These are phyloP conservation scores for Carlito syrichta DNA, from an alignment of 2,113 vertebrate genomes.

Conservation along the genomic window DNA sequence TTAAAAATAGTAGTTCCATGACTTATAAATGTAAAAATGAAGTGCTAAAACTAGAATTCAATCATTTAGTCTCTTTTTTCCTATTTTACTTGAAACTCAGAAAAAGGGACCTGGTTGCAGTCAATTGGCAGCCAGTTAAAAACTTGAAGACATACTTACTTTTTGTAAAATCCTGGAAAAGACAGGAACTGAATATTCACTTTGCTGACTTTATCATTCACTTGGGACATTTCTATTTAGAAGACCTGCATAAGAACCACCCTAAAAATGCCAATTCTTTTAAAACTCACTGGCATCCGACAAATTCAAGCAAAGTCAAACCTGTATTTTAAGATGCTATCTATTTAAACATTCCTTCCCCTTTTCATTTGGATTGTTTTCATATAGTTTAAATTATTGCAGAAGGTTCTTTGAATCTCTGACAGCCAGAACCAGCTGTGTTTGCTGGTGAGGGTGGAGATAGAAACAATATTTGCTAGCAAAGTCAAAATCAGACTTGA, in stretches of 20 bases:
- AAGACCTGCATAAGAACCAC: background rate
- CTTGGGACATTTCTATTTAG: background rate
- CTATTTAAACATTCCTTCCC: background rate
- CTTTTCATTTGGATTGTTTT: conserved; percentile 37
- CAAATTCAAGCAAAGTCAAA: background rate
- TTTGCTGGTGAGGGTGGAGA: conserved; percentile 33
- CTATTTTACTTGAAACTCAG: background rate
- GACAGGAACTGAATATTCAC: background rate
- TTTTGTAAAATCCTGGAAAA: background rate
- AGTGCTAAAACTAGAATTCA: background rate
- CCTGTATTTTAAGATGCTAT: conserved; percentile 11
- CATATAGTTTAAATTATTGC: conserved; percentile 24
- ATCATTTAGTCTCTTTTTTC: background rate
- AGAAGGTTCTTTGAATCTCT: background rate
- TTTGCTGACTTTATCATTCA: background rate
- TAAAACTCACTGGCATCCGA: background rate
- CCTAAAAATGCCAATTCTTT: background rate
- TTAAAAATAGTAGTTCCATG: background rate
- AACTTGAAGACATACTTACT: background rate
- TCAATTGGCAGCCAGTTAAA: background rate
- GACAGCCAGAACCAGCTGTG: conserved; percentile 40
- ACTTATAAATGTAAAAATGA: background rate
- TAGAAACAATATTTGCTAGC: conserved; percentile 25
- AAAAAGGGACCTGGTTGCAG: background rate
- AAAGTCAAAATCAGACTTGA: conserved; percentile 41